A percentile compares a stretch with the other conserved stretches of the same genome.
These are phyloP conservation scores for Xylocopa sonorina DNA, from an alignment of 1,140 invertebrate genomes.

Conservation along the genomic window DNA sequence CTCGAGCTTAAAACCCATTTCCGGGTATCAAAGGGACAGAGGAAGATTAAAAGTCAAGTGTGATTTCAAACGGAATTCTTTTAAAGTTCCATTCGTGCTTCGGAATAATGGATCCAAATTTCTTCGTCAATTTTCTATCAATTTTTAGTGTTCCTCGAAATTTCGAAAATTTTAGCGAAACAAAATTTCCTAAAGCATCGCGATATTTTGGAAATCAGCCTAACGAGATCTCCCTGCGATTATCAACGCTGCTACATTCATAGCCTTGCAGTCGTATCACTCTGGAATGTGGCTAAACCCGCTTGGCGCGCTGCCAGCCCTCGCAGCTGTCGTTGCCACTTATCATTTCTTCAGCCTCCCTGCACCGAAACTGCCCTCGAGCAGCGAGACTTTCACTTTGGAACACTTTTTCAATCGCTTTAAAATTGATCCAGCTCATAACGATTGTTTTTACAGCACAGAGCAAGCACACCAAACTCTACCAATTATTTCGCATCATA, in stretches of 20 bases:
- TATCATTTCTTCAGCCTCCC: slow-evolving; percentile 31
- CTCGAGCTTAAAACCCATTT: background rate
- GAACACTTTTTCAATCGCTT: background rate
- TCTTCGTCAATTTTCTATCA: too few species aligned
- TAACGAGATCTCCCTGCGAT: slow-evolving; percentile 18
- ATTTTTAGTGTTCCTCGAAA: too few species aligned
- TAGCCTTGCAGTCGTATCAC: background rate
- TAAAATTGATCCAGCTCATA: too few species aligned
- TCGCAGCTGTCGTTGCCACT: slow-evolving; percentile 23
- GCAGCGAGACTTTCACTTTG: background rate
- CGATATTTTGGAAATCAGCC: too few species aligned
- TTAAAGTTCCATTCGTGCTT: too few species aligned
- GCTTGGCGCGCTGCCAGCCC: slow-evolving; percentile 22
- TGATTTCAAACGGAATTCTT: background rate
- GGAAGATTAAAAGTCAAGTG: background rate
- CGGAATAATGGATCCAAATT: too few species aligned
- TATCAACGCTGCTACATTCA: background rate
- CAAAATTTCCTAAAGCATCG: too few species aligned
- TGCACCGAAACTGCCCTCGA: background rate
- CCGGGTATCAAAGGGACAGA: background rate
- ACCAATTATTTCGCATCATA: too few species aligned
- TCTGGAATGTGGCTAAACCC: slow-evolving; percentile 33
- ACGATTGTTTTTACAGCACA: too few species aligned
- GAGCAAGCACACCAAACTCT: too few species aligned
- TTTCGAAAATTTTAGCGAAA: too few species aligned